Evolutionary conservation across 1,140 invertebrate genomes (phyloP).

Genomic region (Cotesia typhae): DNA sequence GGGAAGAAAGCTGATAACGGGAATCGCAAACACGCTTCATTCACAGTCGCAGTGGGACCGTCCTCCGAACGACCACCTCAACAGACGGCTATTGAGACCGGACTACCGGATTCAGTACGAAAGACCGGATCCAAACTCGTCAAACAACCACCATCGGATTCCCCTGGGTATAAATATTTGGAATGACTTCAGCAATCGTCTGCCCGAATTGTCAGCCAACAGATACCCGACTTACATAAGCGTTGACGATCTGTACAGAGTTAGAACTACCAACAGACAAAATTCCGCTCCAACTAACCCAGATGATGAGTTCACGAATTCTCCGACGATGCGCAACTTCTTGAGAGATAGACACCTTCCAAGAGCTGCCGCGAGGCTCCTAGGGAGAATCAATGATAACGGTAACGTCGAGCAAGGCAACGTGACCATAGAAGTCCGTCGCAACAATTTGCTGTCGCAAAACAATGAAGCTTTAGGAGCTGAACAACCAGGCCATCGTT

Average conservation of each 20-base stretch:
- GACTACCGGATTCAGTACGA: conserved; percentile 9
- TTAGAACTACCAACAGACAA: too few species aligned
- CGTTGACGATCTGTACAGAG: too few species aligned
- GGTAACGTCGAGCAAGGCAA: conserved; percentile 26
- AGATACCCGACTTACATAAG: too few species aligned
- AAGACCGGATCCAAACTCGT: neutral
- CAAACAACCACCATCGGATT: too few species aligned
- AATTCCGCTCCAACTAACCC: too few species aligned
- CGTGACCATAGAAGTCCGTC: conserved; percentile 46
- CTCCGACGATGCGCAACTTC: too few species aligned
- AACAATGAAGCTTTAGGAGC: conserved; percentile 15
- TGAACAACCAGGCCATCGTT: neutral
- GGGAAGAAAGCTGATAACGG: conserved; percentile 85
- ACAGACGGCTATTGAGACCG: conserved; percentile 46
- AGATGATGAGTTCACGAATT: too few species aligned
- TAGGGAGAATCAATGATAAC: neutral
- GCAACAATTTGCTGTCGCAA: conserved; percentile 45
- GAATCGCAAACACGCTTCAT: conserved; percentile 76
- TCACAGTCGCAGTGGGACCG: conserved; percentile 67
- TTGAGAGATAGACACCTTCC: too few species aligned
- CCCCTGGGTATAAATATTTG: too few species aligned
- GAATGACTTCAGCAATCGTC: too few species aligned
- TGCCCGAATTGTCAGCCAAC: too few species aligned
- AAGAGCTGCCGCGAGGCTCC: too few species aligned
- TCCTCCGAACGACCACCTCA: conserved; percentile 52